These are phyloP conservation scores for Choreutis nemorana DNA, from an alignment of 2,888 invertebrate genomes.

Conservation along the genomic window DNA sequence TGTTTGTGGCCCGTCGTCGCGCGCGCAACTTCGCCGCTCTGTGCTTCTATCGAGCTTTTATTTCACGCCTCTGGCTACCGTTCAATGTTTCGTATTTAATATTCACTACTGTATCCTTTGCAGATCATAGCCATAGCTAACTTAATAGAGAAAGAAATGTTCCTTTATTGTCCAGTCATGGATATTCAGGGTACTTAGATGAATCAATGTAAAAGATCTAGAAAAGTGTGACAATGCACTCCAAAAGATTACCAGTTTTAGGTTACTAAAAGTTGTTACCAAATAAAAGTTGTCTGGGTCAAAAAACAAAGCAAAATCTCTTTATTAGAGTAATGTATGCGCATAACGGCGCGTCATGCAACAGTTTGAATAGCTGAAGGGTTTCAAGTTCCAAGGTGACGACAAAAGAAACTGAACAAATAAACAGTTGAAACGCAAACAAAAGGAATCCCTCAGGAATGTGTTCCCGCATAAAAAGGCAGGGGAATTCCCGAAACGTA, in stretches of 20 bases:
- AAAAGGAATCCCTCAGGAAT: constrained; percentile 65
- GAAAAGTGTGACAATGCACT: too few species aligned
- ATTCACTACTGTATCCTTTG: too few species aligned
- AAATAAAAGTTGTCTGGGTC: too few species aligned
- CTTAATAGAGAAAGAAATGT: too few species aligned
- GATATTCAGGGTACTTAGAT: too few species aligned
- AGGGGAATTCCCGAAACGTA: constrained; percentile 61
- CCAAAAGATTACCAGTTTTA: too few species aligned
- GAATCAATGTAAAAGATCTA: too few species aligned
- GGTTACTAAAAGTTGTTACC: too few species aligned
- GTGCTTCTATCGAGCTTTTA: constrained; percentile 57
- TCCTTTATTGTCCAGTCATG: too few species aligned
- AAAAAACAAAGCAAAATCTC: too few species aligned
- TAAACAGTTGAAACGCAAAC: constrained; percentile 48
- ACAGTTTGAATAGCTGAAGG: constrained; percentile 17
- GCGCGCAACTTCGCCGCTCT: constrained; percentile 42
- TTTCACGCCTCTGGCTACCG: constrained; percentile 43
- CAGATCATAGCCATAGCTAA: too few species aligned
- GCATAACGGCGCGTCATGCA: constrained; percentile 30
- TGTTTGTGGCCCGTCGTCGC: constrained; percentile 56
- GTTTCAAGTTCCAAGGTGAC: constrained; percentile 31
- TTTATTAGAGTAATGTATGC: constrained; percentile 19
- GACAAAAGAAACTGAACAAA: constrained; percentile 34
- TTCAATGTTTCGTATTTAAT: too few species aligned
- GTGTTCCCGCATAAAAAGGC: constrained; percentile 53